Percentiles rank a stretch among this genome's conserved stretches.
Evolutionary conservation across 2,797 vertebrate genomes (phyloP).

Genomic region (Sebastes matsubarae): DNA sequence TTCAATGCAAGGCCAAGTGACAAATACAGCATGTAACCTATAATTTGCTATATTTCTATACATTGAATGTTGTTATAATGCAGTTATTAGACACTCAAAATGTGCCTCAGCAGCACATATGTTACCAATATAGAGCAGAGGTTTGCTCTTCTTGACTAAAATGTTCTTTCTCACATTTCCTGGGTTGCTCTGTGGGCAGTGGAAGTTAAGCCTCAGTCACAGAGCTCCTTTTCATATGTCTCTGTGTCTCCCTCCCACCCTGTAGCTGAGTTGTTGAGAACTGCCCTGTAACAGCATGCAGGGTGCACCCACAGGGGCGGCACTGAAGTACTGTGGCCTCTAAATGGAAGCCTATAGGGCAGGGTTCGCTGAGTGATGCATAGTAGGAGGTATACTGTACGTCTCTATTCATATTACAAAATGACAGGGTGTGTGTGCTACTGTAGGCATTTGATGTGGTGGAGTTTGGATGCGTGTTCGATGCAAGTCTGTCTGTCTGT

Average conservation of each 20-base stretch:
- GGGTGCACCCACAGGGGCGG: conserved; percentile 30
- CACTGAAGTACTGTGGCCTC: conserved; percentile 31
- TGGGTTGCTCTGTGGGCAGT: conserved; percentile 47
- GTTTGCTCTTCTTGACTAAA: conserved; percentile 36
- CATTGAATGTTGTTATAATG: neutral
- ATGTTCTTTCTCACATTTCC: conserved; percentile 47
- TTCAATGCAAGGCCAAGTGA: neutral
- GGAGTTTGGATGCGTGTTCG: conserved; percentile 25
- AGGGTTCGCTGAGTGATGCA: conserved; percentile 32
- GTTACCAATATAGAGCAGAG: conserved; percentile 22
- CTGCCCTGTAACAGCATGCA: conserved; percentile 35
- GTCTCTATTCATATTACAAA: conserved; percentile 56
- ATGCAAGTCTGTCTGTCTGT: conserved; percentile 43
- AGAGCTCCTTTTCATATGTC: conserved; percentile 67
- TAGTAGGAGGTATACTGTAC: conserved; percentile 43
- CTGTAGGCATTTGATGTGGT: conserved; percentile 54
- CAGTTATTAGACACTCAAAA: neutral
- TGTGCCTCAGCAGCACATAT: neutral
- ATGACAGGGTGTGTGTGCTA: conserved; percentile 59
- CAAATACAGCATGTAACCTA: neutral
- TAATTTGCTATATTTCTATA: neutral
- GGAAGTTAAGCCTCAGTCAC: conserved; percentile 47
- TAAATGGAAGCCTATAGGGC: conserved; percentile 30
- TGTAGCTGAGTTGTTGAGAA: conserved; percentile 14
- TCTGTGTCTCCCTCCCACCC: conserved; percentile 34